Percentiles rank a stretch among this genome's conserved stretches.
Conservation (phyloP, 2,888 invertebrate genomes). For the Dioctria linearis region DNA sequence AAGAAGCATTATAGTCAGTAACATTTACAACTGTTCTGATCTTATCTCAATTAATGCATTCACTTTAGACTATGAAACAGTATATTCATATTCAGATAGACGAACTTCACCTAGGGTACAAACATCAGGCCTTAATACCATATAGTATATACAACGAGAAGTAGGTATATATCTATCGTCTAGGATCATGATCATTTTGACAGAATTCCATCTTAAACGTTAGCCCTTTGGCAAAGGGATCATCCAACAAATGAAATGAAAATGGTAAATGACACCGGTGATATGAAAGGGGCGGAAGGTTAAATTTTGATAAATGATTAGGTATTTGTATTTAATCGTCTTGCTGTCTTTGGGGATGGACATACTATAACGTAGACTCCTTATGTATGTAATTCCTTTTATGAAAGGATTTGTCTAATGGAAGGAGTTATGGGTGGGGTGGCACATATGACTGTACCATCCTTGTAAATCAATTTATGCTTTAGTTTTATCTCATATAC, state of each 20-base stretch:
- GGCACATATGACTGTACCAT: too few relatives aligned
- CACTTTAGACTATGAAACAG: slow-evolving; percentile 28
- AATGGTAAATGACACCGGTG: slow-evolving; percentile 48
- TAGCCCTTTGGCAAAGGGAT: not conserved
- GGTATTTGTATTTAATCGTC: slow-evolving; percentile 31
- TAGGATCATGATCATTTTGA: too few relatives aligned
- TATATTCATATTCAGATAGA: not conserved
- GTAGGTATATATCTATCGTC: too few relatives aligned
- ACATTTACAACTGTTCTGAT: slow-evolving; percentile 53
- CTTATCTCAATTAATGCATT: slow-evolving; percentile 51
- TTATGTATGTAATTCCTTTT: too few relatives aligned
- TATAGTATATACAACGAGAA: too few relatives aligned
- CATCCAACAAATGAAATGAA: not conserved
- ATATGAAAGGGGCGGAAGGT: slow-evolving; percentile 21
- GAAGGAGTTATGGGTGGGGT: too few relatives aligned
- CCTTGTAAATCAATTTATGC: too few relatives aligned
- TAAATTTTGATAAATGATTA: slow-evolving; percentile 49
- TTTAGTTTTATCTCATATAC: too few relatives aligned
- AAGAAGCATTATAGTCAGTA: slow-evolving; percentile 48
- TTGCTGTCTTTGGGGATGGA: not conserved
- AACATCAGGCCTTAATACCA: not conserved
- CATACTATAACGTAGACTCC: too few relatives aligned
- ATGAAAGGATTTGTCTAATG: too few relatives aligned
- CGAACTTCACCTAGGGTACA: too few relatives aligned
- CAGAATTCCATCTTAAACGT: too few relatives aligned